These are phyloP conservation scores for Oscheius sp. DNA, from an alignment of 1,140 invertebrate genomes.

Conservation along the genomic window DNA sequence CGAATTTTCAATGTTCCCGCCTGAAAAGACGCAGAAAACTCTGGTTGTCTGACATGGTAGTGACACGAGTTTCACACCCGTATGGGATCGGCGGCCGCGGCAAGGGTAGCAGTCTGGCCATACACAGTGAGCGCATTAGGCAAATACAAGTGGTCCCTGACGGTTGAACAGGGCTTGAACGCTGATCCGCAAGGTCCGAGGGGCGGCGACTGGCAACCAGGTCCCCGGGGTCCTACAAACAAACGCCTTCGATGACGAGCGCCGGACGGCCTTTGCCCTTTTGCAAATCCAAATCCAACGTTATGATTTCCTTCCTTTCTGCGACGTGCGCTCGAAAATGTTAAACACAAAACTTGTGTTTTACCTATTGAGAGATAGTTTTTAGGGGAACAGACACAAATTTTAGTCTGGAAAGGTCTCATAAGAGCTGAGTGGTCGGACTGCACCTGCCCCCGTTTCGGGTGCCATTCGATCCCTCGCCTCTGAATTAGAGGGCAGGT, in stretches of 20 bases:
- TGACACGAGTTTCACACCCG: too few relatives aligned
- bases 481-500: not conserved
- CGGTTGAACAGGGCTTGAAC: too few relatives aligned
- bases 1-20: too few relatives aligned
- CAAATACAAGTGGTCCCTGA: too few relatives aligned
- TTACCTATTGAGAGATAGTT: not conserved
- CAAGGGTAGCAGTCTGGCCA: not conserved
- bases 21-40: too few relatives aligned
- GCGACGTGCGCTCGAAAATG: not conserved
- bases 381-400: not conserved
- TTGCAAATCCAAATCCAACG: not conserved
- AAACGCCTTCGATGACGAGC: not conserved
- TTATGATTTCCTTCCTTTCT: not conserved
- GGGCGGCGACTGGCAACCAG: not conserved
- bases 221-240: not conserved
- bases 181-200: too few relatives aligned
- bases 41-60: too few relatives aligned
- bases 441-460: too few relatives aligned
- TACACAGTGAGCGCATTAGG: too few relatives aligned
- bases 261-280: not conserved
- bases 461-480: not conserved
- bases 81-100: too few relatives aligned
- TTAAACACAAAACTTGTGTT: not conserved
- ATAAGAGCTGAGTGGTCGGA: too few relatives aligned
- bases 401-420: not conserved